These are phyloP conservation scores for Orgyia antiqua DNA, from an alignment of 2,888 invertebrate genomes.

Conservation along the genomic window DNA sequence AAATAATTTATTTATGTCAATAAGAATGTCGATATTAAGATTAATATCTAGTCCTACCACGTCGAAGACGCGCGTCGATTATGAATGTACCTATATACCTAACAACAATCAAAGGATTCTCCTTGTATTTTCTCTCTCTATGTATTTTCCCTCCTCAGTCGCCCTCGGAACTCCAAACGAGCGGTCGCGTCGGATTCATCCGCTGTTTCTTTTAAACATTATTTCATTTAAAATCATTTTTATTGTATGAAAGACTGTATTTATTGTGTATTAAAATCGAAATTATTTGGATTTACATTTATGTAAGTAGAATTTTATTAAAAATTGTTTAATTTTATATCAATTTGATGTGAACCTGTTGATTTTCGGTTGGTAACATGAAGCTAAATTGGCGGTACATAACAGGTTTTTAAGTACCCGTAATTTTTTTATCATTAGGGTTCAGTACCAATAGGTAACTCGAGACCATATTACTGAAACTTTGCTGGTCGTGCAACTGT, in stretches of 20 bases:
- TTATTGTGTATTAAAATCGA: constrained; percentile 13
- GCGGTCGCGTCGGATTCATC: constrained; percentile 6
- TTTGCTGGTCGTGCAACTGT: no score
- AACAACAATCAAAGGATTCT: constrained; percentile 14
- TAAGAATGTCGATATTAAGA: no score
- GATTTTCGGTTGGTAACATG: constrained; percentile 20
- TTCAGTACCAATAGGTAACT: no score
- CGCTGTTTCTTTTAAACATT: constrained; percentile 10
- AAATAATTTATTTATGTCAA: no score
- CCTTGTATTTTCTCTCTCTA: constrained; percentile 12
- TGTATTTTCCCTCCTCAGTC: constrained; percentile 15
- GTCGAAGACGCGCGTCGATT: constrained; percentile 4
- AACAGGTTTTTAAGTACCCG: no score
- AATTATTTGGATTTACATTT: constrained; percentile 16
- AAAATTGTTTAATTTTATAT: neutral
- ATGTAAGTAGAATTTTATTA: constrained; percentile 19
- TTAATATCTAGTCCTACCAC: constrained; percentile 3
- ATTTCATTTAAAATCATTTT: constrained; percentile 18
- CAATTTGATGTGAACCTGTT: constrained; percentile 20
- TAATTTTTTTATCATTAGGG: no score
- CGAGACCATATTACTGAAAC: no score
- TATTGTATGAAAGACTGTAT: constrained; percentile 22
- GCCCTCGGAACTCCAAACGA: constrained; percentile 10
- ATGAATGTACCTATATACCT: constrained; percentile 5
- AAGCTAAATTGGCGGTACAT: constrained; percentile 6